Conservation (phyloP, 2,113 vertebrate species). For the Ceratotherium simum region DNA sequence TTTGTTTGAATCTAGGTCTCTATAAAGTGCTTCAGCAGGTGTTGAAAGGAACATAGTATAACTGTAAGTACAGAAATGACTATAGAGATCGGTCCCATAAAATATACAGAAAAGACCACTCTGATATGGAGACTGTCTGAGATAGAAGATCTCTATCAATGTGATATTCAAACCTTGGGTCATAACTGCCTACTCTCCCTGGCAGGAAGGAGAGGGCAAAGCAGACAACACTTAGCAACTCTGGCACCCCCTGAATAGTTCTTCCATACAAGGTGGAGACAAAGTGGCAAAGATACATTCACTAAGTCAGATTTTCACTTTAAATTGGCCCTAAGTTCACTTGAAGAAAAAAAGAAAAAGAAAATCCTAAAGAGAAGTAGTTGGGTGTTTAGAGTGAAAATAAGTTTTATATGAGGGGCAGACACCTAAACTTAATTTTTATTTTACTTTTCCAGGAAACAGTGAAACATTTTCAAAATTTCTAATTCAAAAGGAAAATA, state of each 20-base stretch:
- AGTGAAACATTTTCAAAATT: constrained; percentile 47
- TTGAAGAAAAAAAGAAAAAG: background rate
- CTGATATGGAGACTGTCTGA: background rate
- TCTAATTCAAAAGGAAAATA: constrained; percentile 47
- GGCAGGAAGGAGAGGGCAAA: background rate
- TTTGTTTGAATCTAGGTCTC: background rate
- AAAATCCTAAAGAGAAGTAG: background rate
- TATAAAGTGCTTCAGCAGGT: constrained; percentile 34
- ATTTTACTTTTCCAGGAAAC: constrained; percentile 29
- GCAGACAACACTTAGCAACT: background rate
- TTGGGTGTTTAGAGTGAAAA: background rate
- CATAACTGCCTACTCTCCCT: background rate
- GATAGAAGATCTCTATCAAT: background rate
- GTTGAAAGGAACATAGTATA: constrained; percentile 13
- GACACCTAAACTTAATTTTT: constrained; percentile 35
- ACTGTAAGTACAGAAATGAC: constrained; percentile 70
- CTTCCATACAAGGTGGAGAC: background rate
- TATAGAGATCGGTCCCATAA: background rate
- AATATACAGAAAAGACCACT: background rate
- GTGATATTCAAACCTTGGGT: background rate
- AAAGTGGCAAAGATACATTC: background rate
- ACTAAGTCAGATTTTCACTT: constrained; percentile 16
- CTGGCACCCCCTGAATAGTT: background rate
- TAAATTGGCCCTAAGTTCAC: constrained; percentile 6
- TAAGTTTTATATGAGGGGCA: background rate